Base-by-base conservation (phyloP, 2,888 invertebrate species). In the Machimus atricapillus region DNA sequence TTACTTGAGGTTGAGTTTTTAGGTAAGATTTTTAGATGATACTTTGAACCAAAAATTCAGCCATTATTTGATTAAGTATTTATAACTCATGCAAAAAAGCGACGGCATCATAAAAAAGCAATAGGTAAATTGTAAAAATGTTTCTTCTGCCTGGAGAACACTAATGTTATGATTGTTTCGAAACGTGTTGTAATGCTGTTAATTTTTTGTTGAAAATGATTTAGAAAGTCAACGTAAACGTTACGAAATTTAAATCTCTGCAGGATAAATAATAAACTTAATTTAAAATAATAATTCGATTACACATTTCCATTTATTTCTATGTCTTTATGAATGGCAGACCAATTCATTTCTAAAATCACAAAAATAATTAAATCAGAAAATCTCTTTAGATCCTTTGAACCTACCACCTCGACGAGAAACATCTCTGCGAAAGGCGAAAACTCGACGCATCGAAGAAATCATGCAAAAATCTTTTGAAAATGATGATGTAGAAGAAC, bases 391-490 rank as follows among this genome's bases (percentile, higher is more conserved):
- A 91, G 93, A 93, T 91, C 92, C 93, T 87, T 90, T 92, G 89
- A 91, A 91, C 89, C 89, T 93, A 89, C 93, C 94, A 87, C 95
- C 95, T 40, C 93, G 94, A 89, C 93, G 95, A 86, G 95, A 95
- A 91, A 94, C 94, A 87, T 94, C 94, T 77, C 94, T 94, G 90
- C 93, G 95, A 88, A 95, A 95, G 90, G 96, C 95, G 76, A 96
- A 95, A 91, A 95, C 95, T 88, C 95, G 94, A 87, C 94, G 93
- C 89, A 93, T 93, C 89, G 93, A 94, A 89, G 93, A 94, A 89
- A 92, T 94, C 87, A 92, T 94, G 87, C 93, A 93, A 89, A 91
- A 90, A 88, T 90, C 91, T 23, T 76, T 85, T 88, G 92, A 91
- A 91, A 92, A 93, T 78, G 94, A 94, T 43, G 94, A 94, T 88